Base-by-base conservation (phyloP, 2,113 vertebrate genomes). In the Myiopsitta monachus region DNA sequence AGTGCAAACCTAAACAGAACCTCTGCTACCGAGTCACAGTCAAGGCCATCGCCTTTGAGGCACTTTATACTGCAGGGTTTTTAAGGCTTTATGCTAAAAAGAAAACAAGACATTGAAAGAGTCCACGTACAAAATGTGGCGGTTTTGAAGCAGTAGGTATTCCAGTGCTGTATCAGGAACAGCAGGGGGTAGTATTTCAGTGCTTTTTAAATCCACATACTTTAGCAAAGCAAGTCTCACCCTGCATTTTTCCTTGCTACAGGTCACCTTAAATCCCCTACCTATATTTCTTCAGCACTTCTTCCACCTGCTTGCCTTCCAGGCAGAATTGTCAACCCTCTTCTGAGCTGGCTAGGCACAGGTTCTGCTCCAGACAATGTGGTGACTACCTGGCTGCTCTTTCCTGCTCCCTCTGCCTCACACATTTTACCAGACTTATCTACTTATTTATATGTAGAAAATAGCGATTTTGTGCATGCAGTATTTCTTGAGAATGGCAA, bases 121-220 rank as follows among this genome's bases (percentile, higher is more conserved):
- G 23, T 10, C 27, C 6, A 47, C 6, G 14, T 18, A 76, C 36
- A n/a, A 76, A 70, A 5, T 18, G 31, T 0, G 19, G 7, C 1
- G 1, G n/a, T 49, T 87, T 62, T 15, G 0, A 83, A 78, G 38
- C 8, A 52, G 6, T 31, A 88, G 62, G 61, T 54, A 46, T 59
- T 90, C 91, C 75, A 90, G 3, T 86, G 81, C 39, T 44, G 27
- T 59, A 52, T 16, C n/a, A 82, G 66, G 36, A 96, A 96, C 85
- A 93, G 96, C 92, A 96, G 91, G 94, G 94, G 94, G 93, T 91
- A 94, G 94, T 91, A 31, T 91, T 94, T 96, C 77, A 68, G 95
- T 81, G 88, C 63, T 92, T 93, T 93, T 93, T 87, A 86, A 91
- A 81, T 16, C 24, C n/a, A 46, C 1, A n/a, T 17, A 57, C 22